Evolutionary conservation across 2,113 vertebrate genomes (phyloP).

Genomic region (Phalacrocorax brasilianus): DNA sequence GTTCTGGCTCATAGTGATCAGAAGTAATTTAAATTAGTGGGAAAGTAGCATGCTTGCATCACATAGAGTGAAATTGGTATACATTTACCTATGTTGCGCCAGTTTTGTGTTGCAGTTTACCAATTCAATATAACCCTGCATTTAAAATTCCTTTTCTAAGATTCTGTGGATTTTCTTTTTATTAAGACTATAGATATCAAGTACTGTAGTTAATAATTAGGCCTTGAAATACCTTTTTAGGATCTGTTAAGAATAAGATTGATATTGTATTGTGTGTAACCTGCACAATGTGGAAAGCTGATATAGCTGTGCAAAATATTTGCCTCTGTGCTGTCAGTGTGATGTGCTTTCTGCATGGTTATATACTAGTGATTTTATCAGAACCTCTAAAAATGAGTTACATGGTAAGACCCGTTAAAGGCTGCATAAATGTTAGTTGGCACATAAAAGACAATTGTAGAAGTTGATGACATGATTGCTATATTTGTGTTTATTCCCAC

Average conservation of each 20-base stretch:
- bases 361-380: constrained; percentile 83
- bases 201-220: constrained; percentile 84
- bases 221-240: constrained; percentile 82
- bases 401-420: constrained; percentile 78
- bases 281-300: constrained; percentile 88
- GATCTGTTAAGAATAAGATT: constrained; percentile 82
- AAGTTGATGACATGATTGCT: constrained; percentile 78
- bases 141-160: constrained; percentile 77
- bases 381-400: constrained; percentile 78
- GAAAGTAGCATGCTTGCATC: constrained; percentile 86
- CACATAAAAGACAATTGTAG: constrained; percentile 79
- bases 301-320: constrained; percentile 80
- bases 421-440: constrained; percentile 79
- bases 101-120: constrained; percentile 80
- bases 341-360: constrained; percentile 88
- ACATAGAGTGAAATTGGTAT: constrained; percentile 81
- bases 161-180: constrained; percentile 80
- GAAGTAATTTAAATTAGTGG: constrained; percentile 79
- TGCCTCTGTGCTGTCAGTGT: constrained; percentile 89
- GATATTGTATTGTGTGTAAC: constrained; percentile 82
- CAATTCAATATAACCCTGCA: constrained; percentile 81
- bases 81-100: constrained; percentile 79
- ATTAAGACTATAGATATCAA: constrained; percentile 82
- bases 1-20: constrained; percentile 79
- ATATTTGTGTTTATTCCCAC: constrained; percentile 83